Conservation (phyloP, 2,797 vertebrate genomes). For the Apogon talboti region DNA sequence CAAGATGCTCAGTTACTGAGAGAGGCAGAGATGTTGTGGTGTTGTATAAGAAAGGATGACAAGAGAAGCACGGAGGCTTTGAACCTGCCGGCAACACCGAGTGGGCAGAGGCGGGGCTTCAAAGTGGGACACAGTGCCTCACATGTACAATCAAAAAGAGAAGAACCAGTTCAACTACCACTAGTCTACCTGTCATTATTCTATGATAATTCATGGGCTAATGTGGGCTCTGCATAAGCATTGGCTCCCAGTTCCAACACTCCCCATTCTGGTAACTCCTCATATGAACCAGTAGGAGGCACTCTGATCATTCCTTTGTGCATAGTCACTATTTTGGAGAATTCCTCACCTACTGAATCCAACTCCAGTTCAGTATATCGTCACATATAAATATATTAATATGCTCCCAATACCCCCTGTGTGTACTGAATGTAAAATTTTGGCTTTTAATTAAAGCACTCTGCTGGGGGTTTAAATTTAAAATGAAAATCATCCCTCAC, state of each 20-base stretch:
- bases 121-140: slow-evolving; percentile 16
- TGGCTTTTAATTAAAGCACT: slow-evolving; percentile 24
- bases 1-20: slow-evolving; percentile 53
- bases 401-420: background rate
- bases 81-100: slow-evolving; percentile 27
- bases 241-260: no score
- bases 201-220: background rate
- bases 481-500: slow-evolving; percentile 14
- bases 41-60: slow-evolving; percentile 23
- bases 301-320: slow-evolving; percentile 23
- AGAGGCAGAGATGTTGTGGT: slow-evolving; percentile 6
- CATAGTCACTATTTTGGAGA: background rate
- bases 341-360: slow-evolving; percentile 5
- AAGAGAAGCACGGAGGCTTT: slow-evolving; percentile 35
- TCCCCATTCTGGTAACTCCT: slow-evolving; percentile 7
- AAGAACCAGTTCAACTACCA: background rate
- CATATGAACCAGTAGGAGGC: slow-evolving; percentile 39
- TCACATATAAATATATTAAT: slow-evolving; percentile 11
- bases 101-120: slow-evolving; percentile 17
- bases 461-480: slow-evolving; percentile 4
- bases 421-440: slow-evolving; percentile 4
- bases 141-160: background rate
- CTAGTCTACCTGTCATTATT: background rate
- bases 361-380: slow-evolving; percentile 12
- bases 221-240: no score